Conservation (phyloP, 2,113 vertebrate genomes). For the Okapia johnstoni region DNA sequence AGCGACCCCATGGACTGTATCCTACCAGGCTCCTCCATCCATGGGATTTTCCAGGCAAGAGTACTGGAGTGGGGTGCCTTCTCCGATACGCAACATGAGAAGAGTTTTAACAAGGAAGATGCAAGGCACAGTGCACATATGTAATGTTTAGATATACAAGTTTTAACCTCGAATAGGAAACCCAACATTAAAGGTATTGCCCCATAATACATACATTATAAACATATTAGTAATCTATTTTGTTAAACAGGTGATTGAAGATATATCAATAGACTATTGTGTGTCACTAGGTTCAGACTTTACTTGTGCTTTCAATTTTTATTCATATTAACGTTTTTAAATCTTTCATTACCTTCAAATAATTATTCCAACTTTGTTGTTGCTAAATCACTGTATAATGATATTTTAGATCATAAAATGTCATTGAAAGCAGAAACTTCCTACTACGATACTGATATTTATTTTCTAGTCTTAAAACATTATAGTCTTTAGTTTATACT, state of each 20-base stretch:
- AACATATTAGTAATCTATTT: background rate
- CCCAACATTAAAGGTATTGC: background rate
- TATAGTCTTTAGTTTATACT: slow-evolving; percentile 49
- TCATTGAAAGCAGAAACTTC: slow-evolving; percentile 53
- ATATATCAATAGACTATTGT: background rate
- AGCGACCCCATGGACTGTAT: no score
- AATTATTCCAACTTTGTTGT: slow-evolving; percentile 29
- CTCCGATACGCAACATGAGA: background rate
- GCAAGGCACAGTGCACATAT: no score
- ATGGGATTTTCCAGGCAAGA: no score
- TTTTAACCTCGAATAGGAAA: background rate
- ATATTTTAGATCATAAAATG: slow-evolving; percentile 58
- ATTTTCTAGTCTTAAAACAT: slow-evolving; percentile 53
- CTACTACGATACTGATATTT: slow-evolving; percentile 58
- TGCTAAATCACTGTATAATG: slow-evolving; percentile 37
- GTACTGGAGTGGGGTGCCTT: no score
- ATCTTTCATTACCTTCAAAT: slow-evolving; percentile 35
- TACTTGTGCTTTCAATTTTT: slow-evolving; percentile 18
- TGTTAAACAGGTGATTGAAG: background rate
- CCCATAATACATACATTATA: background rate
- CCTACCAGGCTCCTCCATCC: no score
- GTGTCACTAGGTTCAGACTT: background rate
- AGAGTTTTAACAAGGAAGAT: background rate
- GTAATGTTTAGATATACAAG: background rate
- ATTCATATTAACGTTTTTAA: slow-evolving; percentile 29